Base-by-base conservation (phyloP, 2,113 vertebrate genomes). In the Ivindomyrus marchei region DNA sequence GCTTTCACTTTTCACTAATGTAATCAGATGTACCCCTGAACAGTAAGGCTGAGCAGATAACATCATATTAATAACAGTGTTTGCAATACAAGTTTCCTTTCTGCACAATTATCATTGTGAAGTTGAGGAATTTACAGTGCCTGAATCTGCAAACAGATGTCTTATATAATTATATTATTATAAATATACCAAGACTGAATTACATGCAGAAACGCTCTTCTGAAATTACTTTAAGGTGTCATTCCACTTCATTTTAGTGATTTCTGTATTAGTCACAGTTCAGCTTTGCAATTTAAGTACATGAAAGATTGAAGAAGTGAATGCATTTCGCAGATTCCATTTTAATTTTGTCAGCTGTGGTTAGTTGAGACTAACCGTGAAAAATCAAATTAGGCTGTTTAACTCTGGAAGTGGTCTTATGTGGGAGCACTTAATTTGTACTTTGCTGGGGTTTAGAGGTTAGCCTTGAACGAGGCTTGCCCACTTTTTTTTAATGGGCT, bases 361-460 rank as follows among this genome's bases (percentile, higher is more conserved):
- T 80, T 80, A 80, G 74, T 42, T 80, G 74, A 19, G 31, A 17
- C 74, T 80, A 42, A 80, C 31, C 1, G 74, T 80, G 74, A 80
- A 80, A 80, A 80, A 80, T 80, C 74, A 19, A 80, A 80, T 80
- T 80, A 80, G 74, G 6, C 74, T 80, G 74, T 80, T 80, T 80
- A 80, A 42, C 74, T 80, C 36, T 17, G 31, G 15, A 36, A 39
- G 15, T 77, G 70, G 70, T 77, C 31, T 19, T 77, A 15, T 5
- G 13, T 80, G 36, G 36, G 74, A 80, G 36, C 74, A 80, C 5
- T 42, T 80, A 42, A 42, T 80, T 80, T 80, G 36, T 42, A 80
- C 36, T 80, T 80, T 80, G 6, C 74, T 42, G 31, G 31, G 74
- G 74, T 39, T 36, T 39, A 77, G 70, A 77, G 70, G 70, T 80